These are phyloP conservation scores for Xerus rutilus DNA, from an alignment of 2,797 vertebrate genomes.

Conservation along the genomic window DNA sequence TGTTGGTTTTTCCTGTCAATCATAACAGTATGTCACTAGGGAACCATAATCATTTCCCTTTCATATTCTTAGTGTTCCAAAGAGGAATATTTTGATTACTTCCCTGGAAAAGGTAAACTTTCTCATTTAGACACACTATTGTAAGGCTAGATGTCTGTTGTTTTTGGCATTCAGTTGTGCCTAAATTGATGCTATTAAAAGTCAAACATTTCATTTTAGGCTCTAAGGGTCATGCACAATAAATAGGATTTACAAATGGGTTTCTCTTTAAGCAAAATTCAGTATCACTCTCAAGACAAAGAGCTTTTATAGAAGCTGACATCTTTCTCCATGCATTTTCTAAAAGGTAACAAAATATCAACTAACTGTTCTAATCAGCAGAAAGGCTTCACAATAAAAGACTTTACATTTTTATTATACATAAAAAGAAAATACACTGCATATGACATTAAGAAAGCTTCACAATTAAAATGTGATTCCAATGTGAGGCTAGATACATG, in stretches of 20 bases:
- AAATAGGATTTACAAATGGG: slow-evolving; percentile 75
- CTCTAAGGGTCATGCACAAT: slow-evolving; percentile 71
- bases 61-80: slow-evolving; percentile 86
- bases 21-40: slow-evolving; percentile 89
- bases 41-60: slow-evolving; percentile 90
- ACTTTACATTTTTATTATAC: slow-evolving; percentile 64
- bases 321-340: slow-evolving; percentile 66
- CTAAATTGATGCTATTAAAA: slow-evolving; percentile 84
- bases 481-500: slow-evolving; percentile 67
- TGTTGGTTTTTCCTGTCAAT: slow-evolving; percentile 92
- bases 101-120: slow-evolving; percentile 86
- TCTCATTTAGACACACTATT: slow-evolving; percentile 84
- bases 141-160: slow-evolving; percentile 78
- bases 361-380: slow-evolving; percentile 74
- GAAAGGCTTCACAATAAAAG: slow-evolving; percentile 70
- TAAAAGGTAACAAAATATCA: slow-evolving; percentile 77
- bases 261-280: slow-evolving; percentile 77
- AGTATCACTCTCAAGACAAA: slow-evolving; percentile 75
- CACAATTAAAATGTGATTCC: slow-evolving; percentile 81
- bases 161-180: slow-evolving; percentile 72
- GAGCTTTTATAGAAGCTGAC: slow-evolving; percentile 72
- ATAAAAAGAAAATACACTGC: slow-evolving; percentile 72
- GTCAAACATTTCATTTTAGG: slow-evolving; percentile 83
- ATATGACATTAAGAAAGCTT: slow-evolving; percentile 68
- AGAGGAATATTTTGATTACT: slow-evolving; percentile 90